phyloP scores from a whole-genome alignment of 2,888 invertebrate genomes.

The Neelides folsomi region DNA sequence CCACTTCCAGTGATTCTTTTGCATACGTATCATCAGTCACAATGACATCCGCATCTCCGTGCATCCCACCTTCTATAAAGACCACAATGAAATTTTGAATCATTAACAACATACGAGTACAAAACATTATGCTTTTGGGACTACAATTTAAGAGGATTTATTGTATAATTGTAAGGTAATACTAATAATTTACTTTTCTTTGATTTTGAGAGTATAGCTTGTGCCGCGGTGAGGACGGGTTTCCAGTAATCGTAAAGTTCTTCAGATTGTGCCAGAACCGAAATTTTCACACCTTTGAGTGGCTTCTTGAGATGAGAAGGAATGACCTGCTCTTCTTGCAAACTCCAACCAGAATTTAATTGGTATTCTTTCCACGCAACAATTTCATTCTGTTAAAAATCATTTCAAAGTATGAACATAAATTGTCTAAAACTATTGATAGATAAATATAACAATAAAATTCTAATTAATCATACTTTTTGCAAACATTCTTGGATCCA shows the following conservation, averaged over 20 bases:
- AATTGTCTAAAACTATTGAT: no score
- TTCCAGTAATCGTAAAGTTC: slow-evolving; percentile 31
- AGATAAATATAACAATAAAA: no score
- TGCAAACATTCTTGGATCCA: slow-evolving; percentile 56
- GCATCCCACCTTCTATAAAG: slow-evolving; percentile 8
- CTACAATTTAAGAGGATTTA: not conserved
- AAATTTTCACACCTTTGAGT: slow-evolving; percentile 23
- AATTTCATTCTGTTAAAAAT: slow-evolving; percentile 15
- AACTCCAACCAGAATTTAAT: slow-evolving; percentile 25
- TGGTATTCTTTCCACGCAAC: slow-evolving; percentile 19
- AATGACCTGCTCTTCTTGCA: slow-evolving; percentile 21
- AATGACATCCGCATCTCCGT: slow-evolving; percentile 22
- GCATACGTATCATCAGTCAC: slow-evolving; percentile 24
- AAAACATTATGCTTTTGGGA: not conserved
- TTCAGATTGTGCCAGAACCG: slow-evolving; percentile 26
- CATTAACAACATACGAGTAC: not conserved
- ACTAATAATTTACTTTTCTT: slow-evolving; percentile 14
- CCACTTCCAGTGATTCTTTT: slow-evolving; percentile 11
- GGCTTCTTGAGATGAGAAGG: slow-evolving; percentile 23
- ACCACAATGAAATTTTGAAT: not conserved
- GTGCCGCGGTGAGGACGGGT: slow-evolving; percentile 28
- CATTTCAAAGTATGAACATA: no score
- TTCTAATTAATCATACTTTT: slow-evolving; percentile 20
- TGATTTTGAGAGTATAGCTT: slow-evolving; percentile 23
- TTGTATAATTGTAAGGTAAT: not conserved